These are phyloP conservation scores for Pomacea maculata DNA, from an alignment of 1,140 invertebrate genomes.

Conservation along the genomic window DNA sequence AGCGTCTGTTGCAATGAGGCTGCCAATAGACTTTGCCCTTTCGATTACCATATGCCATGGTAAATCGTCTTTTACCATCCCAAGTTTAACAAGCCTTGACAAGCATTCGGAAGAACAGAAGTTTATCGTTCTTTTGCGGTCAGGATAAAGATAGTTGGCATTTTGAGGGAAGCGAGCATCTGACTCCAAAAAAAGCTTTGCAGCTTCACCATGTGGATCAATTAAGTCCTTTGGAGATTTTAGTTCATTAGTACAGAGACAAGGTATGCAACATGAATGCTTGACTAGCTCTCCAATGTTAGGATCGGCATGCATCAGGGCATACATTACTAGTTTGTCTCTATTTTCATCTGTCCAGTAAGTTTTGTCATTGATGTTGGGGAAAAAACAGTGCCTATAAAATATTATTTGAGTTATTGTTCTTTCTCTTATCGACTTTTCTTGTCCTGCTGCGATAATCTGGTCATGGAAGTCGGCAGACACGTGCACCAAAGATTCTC, in stretches of 20 bases:
- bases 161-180: constrained; percentile 23
- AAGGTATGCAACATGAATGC: constrained; percentile 12
- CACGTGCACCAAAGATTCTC: constrained; percentile 4
- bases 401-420: constrained; percentile 5
- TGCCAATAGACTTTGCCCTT: constrained; percentile 18
- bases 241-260: neutral
- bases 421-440: neutral
- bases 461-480: constrained; percentile 7
- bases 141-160: too few species aligned
- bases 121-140: neutral
- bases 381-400: constrained; percentile 18
- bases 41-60: constrained; percentile 24
- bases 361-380: constrained; percentile 6
- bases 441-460: neutral
- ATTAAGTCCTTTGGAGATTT: constrained; percentile 19
- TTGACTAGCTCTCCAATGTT: constrained; percentile 14
- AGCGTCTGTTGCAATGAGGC: constrained; percentile 5
- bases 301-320: neutral
- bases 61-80: constrained; percentile 33
- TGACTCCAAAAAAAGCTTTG: constrained; percentile 8
- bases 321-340: constrained; percentile 17
- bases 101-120: constrained; percentile 13
- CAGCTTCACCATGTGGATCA: constrained; percentile 10
- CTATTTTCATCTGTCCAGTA: constrained; percentile 16
- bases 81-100: constrained; percentile 21